These are phyloP conservation scores for Oxyscelio sp. DNA, from an alignment of 2,888 invertebrate genomes.

Conservation along the genomic window DNA sequence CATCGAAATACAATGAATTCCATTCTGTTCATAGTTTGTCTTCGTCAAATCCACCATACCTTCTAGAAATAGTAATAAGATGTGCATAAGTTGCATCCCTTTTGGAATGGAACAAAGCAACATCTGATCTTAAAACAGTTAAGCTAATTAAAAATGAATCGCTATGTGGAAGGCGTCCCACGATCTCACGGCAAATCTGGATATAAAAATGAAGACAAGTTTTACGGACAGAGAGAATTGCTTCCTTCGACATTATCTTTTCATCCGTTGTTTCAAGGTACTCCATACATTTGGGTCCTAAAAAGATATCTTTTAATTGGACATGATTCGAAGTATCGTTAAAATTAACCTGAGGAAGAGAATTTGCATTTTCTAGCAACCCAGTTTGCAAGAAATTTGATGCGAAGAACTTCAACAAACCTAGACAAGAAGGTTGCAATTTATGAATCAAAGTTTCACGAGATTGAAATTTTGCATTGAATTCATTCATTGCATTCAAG, in stretches of 20 bases:
- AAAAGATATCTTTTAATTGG: not conserved
- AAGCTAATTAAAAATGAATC: conserved; percentile 12
- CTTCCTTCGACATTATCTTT: not conserved
- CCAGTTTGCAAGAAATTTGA: not conserved
- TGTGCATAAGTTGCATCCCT: not conserved
- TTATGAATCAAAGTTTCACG: conserved; percentile 16
- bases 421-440: conserved; percentile 6
- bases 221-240: conserved; percentile 13
- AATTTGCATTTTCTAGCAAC: not conserved
- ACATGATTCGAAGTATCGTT: not conserved
- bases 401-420: not conserved
- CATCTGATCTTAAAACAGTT: conserved; percentile 4
- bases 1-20: conserved; percentile 21
- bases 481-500: conserved; percentile 2
- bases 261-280: not conserved
- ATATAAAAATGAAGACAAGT: conserved; percentile 38
- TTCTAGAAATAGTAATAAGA: not conserved
- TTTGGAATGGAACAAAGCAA: conserved; percentile 8
- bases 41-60: conserved; percentile 29
- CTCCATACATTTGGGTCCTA: not conserved
- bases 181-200: not conserved
- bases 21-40: conserved; percentile 23
- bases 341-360: not conserved
- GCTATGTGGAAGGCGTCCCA: conserved; percentile 8
- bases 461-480: conserved; percentile 34